Base-by-base conservation (phyloP, 2,888 invertebrate genomes). In the Drosophila mayaguana region DNA sequence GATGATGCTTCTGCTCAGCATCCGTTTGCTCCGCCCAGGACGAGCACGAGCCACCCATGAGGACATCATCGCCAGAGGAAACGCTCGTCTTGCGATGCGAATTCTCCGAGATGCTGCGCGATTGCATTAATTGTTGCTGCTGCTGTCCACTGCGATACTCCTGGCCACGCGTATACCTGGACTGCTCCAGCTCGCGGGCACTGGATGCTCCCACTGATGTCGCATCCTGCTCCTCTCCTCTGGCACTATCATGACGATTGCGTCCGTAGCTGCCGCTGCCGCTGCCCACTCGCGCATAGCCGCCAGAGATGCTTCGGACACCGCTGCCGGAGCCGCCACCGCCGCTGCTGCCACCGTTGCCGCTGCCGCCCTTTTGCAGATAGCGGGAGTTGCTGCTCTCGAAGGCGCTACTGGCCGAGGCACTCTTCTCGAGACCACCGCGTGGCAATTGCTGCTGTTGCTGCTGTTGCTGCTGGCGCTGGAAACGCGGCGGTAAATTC, bases 401-500 rank as follows among this genome's bases (percentile, higher is more conserved):
- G 59, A 90, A 91, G 34, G 89, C 82, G 59, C 90, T 83, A 57
- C 81, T 75, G 12, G 91, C 82, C 8, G 91, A 91, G 9, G 86
- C 83, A 34, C 91, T 87, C 54, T 92, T 91, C 63, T 91, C 91
- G 0, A 89, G 51, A 6, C 80, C 83, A 18, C 80, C 77, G 42
- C 82, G 74, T 11, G 76, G 76, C 40, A 68, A 11, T 86, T 96
- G 87, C 14, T 75, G 75, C 25, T 96, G 28, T 28, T 28, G 80
- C 54, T 70, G 72, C 25, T 90, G 82, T 76, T 92, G 92, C 84
- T 96, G 96, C 87, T 97, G 96, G 86, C 96, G 96, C 86, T 96
- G 95, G 92, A 97, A 97, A 67, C 98, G 94, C 18, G 98, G 98
- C 61, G 98, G 97, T 89, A 98, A 94, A 93, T 97, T 96, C 57